A percentile compares a stretch with the other conserved stretches of the same genome.
phyloP scores from a whole-genome alignment of 2,797 vertebrate species.

The Melanotaenia boesemani region DNA sequence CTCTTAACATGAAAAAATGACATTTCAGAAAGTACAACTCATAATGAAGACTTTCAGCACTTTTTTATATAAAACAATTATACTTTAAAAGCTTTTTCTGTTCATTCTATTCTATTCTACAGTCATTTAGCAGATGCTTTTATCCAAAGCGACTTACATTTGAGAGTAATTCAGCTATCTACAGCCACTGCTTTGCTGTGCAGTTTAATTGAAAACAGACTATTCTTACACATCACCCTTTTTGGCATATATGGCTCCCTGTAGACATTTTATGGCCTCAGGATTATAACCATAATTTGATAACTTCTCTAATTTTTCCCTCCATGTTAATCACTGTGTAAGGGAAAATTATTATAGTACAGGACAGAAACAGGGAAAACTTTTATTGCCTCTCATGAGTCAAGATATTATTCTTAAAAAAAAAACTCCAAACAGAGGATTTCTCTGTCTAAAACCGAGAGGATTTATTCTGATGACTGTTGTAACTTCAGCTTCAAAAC shows the following conservation, averaged over 20 bases:
- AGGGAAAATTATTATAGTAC: background rate
- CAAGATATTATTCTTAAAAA: background rate
- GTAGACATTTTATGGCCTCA: background rate
- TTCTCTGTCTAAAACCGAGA: constrained; percentile 20
- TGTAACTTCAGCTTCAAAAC: constrained; percentile 56
- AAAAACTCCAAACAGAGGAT: constrained; percentile 20
- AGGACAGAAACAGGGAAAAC: constrained; percentile 1
- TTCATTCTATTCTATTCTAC: background rate
- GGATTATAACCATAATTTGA: constrained; percentile 17
- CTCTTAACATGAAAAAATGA: background rate
- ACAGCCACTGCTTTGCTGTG: background rate
- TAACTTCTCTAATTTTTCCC: constrained; percentile 6
- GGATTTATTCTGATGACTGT: constrained; percentile 18
- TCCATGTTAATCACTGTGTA: constrained; percentile 6
- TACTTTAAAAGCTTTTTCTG: background rate
- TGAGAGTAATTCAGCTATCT: no score
- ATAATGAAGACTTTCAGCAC: background rate
- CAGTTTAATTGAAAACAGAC: background rate
- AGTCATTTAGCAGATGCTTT: no score
- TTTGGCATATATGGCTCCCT: background rate
- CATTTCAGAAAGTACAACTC: background rate
- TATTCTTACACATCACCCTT: background rate
- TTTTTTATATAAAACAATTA: background rate
- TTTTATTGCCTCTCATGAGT: background rate
- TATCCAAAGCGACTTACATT: no score